Conservation (phyloP, 2,888 invertebrate genomes). For the Lasius fuliginosus region DNA sequence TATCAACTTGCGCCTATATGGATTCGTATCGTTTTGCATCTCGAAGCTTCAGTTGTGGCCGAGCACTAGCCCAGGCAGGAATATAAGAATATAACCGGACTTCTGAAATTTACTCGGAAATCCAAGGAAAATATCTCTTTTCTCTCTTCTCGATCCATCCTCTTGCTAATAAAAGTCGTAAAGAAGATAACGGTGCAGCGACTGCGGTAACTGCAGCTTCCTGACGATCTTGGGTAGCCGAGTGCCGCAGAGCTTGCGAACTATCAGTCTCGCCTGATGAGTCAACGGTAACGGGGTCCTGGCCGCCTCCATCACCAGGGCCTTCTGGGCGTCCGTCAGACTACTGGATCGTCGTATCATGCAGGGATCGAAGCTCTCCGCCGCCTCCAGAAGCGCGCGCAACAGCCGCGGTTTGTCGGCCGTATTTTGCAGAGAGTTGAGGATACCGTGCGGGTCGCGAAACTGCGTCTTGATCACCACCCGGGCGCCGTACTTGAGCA, state of each 20-base stretch:
- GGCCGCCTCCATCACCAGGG: conserved; percentile 89
- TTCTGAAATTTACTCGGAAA: conserved; percentile 23
- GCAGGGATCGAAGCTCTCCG: conserved; percentile 92
- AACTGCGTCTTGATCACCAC: conserved; percentile 94
- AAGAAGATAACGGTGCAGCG: conserved; percentile 90
- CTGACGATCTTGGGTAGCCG: conserved; percentile 88
- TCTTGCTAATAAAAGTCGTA: conserved; percentile 87
- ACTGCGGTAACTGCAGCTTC: conserved; percentile 89
- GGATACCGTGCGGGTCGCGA: conserved; percentile 93
- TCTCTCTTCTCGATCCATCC: not conserved
- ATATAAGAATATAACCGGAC: not conserved
- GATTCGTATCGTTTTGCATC: not conserved
- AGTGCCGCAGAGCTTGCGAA: conserved; percentile 88
- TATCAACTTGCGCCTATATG: not conserved
- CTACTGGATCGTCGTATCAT: conserved; percentile 92
- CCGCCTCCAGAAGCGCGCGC: conserved; percentile 91
- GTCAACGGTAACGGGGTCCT: conserved; percentile 90
- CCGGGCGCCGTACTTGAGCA: conserved; percentile 93
- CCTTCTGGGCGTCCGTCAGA: conserved; percentile 90
- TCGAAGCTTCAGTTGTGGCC: not conserved
- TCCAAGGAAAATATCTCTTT: not conserved
- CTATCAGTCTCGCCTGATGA: conserved; percentile 89
- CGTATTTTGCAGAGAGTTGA: conserved; percentile 92
- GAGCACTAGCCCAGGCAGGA: not conserved
- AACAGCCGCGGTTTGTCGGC: conserved; percentile 87